These are phyloP conservation scores for Scelioninae gen. 2 DNA, from an alignment of 2,888 invertebrate genomes.

Conservation along the genomic window DNA sequence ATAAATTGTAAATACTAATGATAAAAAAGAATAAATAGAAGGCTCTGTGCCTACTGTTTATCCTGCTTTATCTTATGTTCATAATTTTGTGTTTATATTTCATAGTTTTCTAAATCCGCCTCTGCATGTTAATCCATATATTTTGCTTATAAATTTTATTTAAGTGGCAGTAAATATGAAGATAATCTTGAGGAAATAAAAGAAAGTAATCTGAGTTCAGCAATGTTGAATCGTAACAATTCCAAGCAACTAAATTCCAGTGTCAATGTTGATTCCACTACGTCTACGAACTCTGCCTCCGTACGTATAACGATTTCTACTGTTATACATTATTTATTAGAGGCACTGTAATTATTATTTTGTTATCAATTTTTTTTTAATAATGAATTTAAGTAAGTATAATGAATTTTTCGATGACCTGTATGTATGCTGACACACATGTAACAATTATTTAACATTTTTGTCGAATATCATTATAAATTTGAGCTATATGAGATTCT, in stretches of 20 bases:
- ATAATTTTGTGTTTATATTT: background rate
- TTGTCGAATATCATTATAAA: too few relatives aligned
- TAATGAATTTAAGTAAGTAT: too few relatives aligned
- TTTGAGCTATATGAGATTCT: too few relatives aligned
- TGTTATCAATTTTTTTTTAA: conserved; percentile 64
- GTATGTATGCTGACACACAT: too few relatives aligned
- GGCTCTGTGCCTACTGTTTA: too few relatives aligned
- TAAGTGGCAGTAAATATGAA: conserved; percentile 78
- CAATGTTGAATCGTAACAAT: conserved; percentile 69
- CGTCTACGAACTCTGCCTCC: conserved; percentile 46
- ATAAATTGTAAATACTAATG: too few relatives aligned
- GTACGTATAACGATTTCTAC: conserved; percentile 49
- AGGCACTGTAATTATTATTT: conserved; percentile 57
- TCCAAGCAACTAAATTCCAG: conserved; percentile 64
- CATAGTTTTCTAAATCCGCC: too few relatives aligned
- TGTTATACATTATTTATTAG: too few relatives aligned
- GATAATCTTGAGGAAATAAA: conserved; percentile 78
- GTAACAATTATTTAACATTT: too few relatives aligned
- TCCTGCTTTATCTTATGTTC: too few relatives aligned
- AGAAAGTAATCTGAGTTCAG: conserved; percentile 72
- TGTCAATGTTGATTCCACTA: conserved; percentile 59
- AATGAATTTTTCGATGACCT: too few relatives aligned
- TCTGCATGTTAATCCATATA: conserved; percentile 8
- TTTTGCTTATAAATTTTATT: background rate
- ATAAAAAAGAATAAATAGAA: too few relatives aligned